Conservation (phyloP, 2,113 vertebrate species). For the Scatophagus argus region DNA sequence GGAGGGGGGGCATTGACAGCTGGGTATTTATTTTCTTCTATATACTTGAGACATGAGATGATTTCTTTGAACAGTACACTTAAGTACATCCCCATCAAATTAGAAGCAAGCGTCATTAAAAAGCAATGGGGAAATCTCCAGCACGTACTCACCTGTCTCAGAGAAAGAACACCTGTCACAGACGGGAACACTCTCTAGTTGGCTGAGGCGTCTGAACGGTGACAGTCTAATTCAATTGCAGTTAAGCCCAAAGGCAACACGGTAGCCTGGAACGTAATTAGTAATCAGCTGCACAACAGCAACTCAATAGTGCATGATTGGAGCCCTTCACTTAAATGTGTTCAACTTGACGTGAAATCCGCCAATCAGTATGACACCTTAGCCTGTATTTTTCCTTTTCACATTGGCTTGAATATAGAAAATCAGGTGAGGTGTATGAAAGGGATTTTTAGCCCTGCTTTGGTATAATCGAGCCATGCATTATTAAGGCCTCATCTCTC, state of each 20-base stretch:
- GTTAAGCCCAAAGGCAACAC: conserved; percentile 62
- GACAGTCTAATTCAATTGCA: conserved; percentile 69
- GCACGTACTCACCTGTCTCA: conserved; percentile 31
- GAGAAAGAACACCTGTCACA: conserved; percentile 45
- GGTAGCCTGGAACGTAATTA: conserved; percentile 58
- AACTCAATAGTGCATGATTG: conserved; percentile 76
- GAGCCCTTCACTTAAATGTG: conserved; percentile 63
- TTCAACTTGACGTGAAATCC: conserved; percentile 42
- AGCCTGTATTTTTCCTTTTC: conserved; percentile 20
- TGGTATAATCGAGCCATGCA: not conserved
- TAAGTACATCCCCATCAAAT: conserved; percentile 15
- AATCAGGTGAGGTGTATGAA: not conserved
- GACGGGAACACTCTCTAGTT: conserved; percentile 20
- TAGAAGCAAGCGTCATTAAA: conserved; percentile 16
- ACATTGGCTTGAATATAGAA: conserved; percentile 1
- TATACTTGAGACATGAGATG: conserved; percentile 11
- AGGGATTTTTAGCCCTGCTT: not conserved
- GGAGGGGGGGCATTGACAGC: conserved; percentile 11
- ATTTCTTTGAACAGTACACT: conserved; percentile 11
- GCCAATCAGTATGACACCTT: conserved; percentile 50
- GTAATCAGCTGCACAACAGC: conserved; percentile 74
- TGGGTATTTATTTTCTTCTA: conserved; percentile 10
- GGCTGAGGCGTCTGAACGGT: conserved; percentile 43
- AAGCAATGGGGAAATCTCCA: not conserved
- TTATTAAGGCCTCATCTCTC: conserved; percentile 4